Conservation (phyloP, 37 sponge, comb jelly and placozoan species). For the Spongia lamella region DNA sequence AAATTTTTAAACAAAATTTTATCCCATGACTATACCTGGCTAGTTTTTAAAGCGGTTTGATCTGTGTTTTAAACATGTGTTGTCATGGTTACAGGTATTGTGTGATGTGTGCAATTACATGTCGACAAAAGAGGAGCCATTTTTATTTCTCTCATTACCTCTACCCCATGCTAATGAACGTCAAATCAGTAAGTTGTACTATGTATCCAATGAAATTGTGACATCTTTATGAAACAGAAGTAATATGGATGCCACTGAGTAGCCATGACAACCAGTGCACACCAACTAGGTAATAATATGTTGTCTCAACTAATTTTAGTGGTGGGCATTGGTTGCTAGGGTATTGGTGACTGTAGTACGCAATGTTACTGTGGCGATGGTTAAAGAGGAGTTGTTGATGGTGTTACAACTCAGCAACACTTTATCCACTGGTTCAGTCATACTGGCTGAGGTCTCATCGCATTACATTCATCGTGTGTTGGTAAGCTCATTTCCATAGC, state of each 20-base stretch:
- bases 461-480: slow-evolving; percentile 11
- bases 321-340: slow-evolving; percentile 10
- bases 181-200: slow-evolving; percentile 45
- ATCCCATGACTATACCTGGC: no score
- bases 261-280: not conserved
- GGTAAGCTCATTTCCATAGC: slow-evolving; percentile 11
- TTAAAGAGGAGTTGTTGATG: slow-evolving; percentile 38
- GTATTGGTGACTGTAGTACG: slow-evolving; percentile 50
- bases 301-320: no score
- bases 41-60: no score
- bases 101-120: slow-evolving; percentile 48
- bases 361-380: slow-evolving; percentile 20
- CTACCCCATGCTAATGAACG: slow-evolving; percentile 63
- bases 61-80: no score
- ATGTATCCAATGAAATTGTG: no score
- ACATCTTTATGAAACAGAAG: not conserved
- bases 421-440: slow-evolving; percentile 1
- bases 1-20: no score
- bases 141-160: slow-evolving; percentile 78
- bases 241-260: slow-evolving; percentile 10
- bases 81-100: slow-evolving; percentile 35
- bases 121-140: slow-evolving; percentile 68
- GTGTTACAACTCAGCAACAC: not conserved
- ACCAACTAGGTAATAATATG: not conserved
- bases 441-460: slow-evolving; percentile 43